A percentile compares a stretch with the other conserved stretches of the same genome.
phyloP scores from a whole-genome alignment of 2,113 vertebrate species.

The Catharus bicknelli region DNA sequence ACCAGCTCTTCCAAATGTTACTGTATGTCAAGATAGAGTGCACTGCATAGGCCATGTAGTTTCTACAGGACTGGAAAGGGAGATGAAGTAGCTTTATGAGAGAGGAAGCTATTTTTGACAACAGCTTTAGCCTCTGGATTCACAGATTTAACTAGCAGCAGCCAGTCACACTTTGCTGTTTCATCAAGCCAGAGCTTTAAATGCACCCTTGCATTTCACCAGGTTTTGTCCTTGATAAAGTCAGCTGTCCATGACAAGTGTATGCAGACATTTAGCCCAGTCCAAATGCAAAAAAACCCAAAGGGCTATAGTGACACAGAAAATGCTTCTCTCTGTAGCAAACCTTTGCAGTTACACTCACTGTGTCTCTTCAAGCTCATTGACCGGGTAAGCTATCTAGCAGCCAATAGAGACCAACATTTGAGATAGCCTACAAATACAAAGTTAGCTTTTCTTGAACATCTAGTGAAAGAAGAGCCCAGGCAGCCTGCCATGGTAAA shows the following conservation, averaged over 20 bases:
- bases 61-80: not conserved
- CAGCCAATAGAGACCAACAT: slow-evolving; percentile 50
- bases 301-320: slow-evolving; percentile 57
- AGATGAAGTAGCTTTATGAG: not conserved
- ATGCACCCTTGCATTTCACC: slow-evolving; percentile 26
- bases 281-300: slow-evolving; percentile 42
- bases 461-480: slow-evolving; percentile 36
- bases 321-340: slow-evolving; percentile 50
- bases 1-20: rapidly evolving
- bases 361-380: slow-evolving; percentile 44
- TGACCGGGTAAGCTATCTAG: slow-evolving; percentile 44
- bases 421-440: slow-evolving; percentile 59
- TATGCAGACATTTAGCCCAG: slow-evolving; percentile 18
- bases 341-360: slow-evolving; percentile 35
- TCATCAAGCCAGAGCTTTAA: not conserved
- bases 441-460: slow-evolving; percentile 44
- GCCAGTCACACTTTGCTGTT: not conserved
- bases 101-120: slow-evolving; percentile 5
- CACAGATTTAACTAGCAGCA: not conserved
- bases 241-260: not conserved
- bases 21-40: not conserved
- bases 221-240: slow-evolving; percentile 54
- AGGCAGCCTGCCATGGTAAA: slow-evolving; percentile 39
- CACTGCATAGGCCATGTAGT: not conserved
- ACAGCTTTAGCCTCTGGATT: not conserved